phyloP scores from a whole-genome alignment of 2,797 vertebrate genomes.

The Sarcophilus harrisii region DNA sequence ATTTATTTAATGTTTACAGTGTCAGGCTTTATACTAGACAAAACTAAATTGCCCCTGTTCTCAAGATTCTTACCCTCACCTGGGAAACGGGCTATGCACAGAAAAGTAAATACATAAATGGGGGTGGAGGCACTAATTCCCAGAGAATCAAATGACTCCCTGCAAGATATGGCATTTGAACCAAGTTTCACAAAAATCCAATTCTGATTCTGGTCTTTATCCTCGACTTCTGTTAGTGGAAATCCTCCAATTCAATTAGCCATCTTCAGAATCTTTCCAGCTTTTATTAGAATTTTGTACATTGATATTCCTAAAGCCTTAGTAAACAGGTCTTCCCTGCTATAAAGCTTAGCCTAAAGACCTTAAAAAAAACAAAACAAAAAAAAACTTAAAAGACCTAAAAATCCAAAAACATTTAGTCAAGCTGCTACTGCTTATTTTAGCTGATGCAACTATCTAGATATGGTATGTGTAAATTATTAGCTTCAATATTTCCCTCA shows the following conservation, averaged over 20 bases:
- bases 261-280: not conserved
- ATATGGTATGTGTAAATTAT: not conserved
- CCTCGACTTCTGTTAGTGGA: not conserved
- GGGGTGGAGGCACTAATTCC: not conserved
- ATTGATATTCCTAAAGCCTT: conserved; percentile 17
- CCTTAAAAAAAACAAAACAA: not conserved
- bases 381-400: not conserved
- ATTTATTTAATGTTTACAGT: not conserved
- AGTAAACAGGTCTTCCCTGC: not conserved
- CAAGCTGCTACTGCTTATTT: conserved; percentile 6
- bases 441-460: not conserved
- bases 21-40: not conserved
- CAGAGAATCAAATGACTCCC: not conserved
- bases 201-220: not conserved
- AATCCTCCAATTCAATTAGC: not conserved
- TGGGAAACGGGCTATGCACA: not conserved
- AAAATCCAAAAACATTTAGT: conserved; percentile 45
- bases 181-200: not conserved
- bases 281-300: conserved; percentile 1
- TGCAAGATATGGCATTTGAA: not conserved
- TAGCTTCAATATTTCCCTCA: conserved; percentile 5
- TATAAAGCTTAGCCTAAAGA: not conserved
- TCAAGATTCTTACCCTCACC: not conserved
- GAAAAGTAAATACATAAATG: not conserved
- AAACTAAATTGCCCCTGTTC: not conserved